Percentiles rank a stretch among this genome's conserved stretches.
Evolutionary conservation across 2,113 vertebrate genomes (phyloP).

Genomic region (Trogon melanurus): DNA sequence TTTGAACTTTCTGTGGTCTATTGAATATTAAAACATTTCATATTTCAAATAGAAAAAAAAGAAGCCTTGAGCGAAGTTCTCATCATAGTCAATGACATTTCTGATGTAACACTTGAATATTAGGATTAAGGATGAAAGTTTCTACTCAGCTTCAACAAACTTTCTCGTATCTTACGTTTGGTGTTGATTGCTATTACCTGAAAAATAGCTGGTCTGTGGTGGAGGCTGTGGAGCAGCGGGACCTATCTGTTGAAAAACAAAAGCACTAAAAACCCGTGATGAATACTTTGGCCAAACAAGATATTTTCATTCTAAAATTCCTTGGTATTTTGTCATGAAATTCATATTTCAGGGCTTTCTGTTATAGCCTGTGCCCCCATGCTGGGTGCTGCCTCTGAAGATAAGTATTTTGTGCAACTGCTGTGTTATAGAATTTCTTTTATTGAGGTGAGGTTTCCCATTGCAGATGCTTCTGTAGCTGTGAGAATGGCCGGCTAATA

Average conservation of each 20-base stretch:
- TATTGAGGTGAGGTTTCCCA: background rate
- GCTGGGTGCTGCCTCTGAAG: background rate
- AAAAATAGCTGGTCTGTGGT: background rate
- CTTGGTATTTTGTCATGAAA: background rate
- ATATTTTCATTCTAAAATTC: background rate
- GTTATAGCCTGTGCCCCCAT: background rate
- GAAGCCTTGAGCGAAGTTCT: background rate
- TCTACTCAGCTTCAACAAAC: background rate
- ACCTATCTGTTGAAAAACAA: background rate
- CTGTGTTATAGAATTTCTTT: background rate
- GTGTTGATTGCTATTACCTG: background rate
- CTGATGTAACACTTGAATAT: background rate
- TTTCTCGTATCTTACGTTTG: background rate
- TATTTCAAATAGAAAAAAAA: constrained; percentile 32
- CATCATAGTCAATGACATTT: constrained; percentile 11
- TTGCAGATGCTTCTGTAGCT: background rate
- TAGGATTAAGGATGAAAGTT: background rate
- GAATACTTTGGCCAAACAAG: background rate
- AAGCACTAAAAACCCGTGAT: background rate
- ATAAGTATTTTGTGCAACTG: background rate
- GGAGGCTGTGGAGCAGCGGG: background rate
- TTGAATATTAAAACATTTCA: constrained; percentile 49
- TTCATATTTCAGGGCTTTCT: background rate
- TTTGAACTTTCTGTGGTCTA: constrained; percentile 37
- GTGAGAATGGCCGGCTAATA: background rate